Percentiles rank a stretch among this genome's conserved stretches.
Conservation (phyloP, 2,113 vertebrate genomes). For the Caranx melampygus region DNA sequence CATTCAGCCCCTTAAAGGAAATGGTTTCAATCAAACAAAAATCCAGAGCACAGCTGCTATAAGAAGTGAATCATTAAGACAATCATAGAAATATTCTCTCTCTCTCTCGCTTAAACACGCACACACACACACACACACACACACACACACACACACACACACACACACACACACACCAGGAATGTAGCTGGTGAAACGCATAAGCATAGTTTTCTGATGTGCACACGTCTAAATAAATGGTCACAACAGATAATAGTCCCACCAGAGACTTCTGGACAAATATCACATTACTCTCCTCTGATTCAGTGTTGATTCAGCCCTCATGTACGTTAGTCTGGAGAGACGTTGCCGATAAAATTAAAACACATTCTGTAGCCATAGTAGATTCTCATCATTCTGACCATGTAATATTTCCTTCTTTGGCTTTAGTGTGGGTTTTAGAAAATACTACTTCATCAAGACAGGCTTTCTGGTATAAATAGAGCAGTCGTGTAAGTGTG, state of each 20-base stretch:
- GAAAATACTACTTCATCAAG: slow-evolving; percentile 16
- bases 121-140: too few relatives aligned
- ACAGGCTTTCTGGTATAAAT: slow-evolving; percentile 30
- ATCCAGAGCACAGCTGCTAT: background rate
- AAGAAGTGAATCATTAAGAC: background rate
- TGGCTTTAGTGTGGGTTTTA: slow-evolving; percentile 39
- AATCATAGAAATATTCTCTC: background rate
- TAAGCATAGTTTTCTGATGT: slow-evolving; percentile 44
- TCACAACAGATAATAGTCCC: slow-evolving; percentile 41
- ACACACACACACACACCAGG: background rate
- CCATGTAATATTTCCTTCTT: slow-evolving; percentile 47
- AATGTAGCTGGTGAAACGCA: slow-evolving; percentile 9
- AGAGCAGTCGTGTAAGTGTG: slow-evolving; percentile 7
- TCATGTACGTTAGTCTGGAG: background rate
- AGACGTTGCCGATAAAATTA: slow-evolving; percentile 53
- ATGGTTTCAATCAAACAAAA: background rate
- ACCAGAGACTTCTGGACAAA: slow-evolving; percentile 46
- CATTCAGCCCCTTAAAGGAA: background rate
- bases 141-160: background rate
- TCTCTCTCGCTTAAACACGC: background rate
- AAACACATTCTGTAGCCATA: slow-evolving; percentile 19
- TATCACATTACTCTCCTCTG: slow-evolving; percentile 39
- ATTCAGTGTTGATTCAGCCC: slow-evolving; percentile 61
- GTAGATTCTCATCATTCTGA: slow-evolving; percentile 37
- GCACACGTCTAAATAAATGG: slow-evolving; percentile 11